These are phyloP conservation scores for Amniataba percoides DNA, from an alignment of 2,797 vertebrate species.

Conservation along the genomic window DNA sequence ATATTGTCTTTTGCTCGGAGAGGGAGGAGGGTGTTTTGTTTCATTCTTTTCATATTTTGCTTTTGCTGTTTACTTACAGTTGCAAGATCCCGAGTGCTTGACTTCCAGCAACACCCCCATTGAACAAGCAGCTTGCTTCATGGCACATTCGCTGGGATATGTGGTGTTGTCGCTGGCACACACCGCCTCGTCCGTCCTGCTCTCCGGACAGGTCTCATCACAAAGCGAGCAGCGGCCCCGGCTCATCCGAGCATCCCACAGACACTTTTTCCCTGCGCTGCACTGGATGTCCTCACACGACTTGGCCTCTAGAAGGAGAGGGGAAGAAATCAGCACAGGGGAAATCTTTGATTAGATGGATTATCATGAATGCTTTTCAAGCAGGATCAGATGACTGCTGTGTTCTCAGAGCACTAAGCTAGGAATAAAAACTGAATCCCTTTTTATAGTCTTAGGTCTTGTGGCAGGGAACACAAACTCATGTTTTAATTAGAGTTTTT, in stretches of 20 bases:
- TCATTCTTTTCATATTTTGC: slow-evolving; percentile 63
- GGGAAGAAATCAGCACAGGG: slow-evolving; percentile 36
- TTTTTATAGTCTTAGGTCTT: slow-evolving; percentile 36
- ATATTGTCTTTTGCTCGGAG: slow-evolving; percentile 83
- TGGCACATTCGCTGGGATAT: slow-evolving; percentile 96
- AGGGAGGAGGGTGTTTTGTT: slow-evolving; percentile 55
- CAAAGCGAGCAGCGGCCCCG: slow-evolving; percentile 95
- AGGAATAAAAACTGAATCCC: slow-evolving; percentile 41
- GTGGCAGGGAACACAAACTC: slow-evolving; percentile 18
- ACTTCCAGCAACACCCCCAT: slow-evolving; percentile 95
- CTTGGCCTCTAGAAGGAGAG: slow-evolving; percentile 92
- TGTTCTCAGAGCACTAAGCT: slow-evolving; percentile 33
- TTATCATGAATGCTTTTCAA: slow-evolving; percentile 53
- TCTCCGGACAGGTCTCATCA: slow-evolving; percentile 92
- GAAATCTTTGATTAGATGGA: slow-evolving; percentile 62
- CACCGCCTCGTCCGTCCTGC: slow-evolving; percentile 93
- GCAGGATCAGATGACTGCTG: slow-evolving; percentile 41
- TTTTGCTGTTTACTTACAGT: slow-evolving; percentile 95
- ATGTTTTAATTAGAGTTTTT: slow-evolving; percentile 48
- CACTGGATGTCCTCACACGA: slow-evolving; percentile 98
- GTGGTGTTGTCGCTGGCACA: slow-evolving; percentile 98
- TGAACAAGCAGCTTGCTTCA: slow-evolving; percentile 97
- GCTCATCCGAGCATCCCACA: slow-evolving; percentile 95
- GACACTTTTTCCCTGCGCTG: slow-evolving; percentile 93
- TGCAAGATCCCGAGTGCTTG: slow-evolving; percentile 98